Percentiles rank a stretch among this genome's conserved stretches.
These are phyloP conservation scores for Clarias magur DNA, from an alignment of 2,113 vertebrate species.

Conservation along the genomic window DNA sequence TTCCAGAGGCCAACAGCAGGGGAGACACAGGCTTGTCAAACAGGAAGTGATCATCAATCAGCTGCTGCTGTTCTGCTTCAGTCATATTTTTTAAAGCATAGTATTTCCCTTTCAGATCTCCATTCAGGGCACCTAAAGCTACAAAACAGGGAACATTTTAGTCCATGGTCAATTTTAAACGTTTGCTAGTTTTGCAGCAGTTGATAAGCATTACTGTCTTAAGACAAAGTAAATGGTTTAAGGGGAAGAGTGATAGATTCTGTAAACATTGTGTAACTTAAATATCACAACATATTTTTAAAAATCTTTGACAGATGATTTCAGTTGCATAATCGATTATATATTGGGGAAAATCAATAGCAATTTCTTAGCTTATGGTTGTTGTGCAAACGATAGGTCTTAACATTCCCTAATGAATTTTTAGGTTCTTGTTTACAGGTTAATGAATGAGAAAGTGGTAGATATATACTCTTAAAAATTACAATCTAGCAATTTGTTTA, in stretches of 20 bases:
- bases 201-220: background rate
- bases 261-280: background rate
- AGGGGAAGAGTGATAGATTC: background rate
- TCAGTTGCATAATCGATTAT: background rate
- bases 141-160: background rate
- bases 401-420: background rate
- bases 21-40: constrained; percentile 97
- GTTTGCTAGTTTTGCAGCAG: background rate
- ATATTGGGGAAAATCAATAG: too few species aligned
- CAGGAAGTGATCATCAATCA: constrained; percentile 97
- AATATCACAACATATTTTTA: background rate
- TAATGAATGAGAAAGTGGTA: background rate
- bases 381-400: background rate
- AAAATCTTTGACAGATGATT: background rate
- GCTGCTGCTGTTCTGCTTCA: constrained; percentile 91
- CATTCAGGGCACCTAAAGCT: constrained; percentile 78
- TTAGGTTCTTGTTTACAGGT: background rate
- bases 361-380: background rate
- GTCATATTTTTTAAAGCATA: constrained; percentile 94
- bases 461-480: background rate
- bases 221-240: background rate
- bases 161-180: background rate
- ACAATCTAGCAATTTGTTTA: background rate
- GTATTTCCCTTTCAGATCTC: constrained; percentile 92
- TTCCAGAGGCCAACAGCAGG: constrained; percentile 90